Evolutionary conservation across 1,140 invertebrate species (phyloP).

Genomic region (Leptopilina boulardi): DNA sequence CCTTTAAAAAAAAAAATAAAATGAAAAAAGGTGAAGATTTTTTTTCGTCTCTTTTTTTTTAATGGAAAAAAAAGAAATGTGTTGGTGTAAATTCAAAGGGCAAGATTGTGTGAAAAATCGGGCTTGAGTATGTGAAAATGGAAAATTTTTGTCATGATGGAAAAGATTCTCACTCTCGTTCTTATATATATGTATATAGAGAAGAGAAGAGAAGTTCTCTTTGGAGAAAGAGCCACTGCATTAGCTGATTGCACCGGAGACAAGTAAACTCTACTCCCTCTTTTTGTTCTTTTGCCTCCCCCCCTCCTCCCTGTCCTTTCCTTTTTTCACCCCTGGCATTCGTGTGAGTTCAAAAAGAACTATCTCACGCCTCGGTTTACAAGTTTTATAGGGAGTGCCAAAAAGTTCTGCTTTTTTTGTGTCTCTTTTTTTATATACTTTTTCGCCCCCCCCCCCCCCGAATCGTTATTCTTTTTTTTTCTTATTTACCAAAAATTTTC

Average conservation of each 20-base stretch:
- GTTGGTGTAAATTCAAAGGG: too few relatives aligned
- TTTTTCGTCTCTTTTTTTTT: too few relatives aligned
- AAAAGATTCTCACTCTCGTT: background rate
- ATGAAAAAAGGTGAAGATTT: too few relatives aligned
- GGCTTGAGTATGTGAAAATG: background rate
- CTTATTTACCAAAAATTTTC: too few relatives aligned
- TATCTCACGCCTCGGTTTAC: slow-evolving; percentile 49
- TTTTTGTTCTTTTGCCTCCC: background rate
- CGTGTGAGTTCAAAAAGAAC: slow-evolving; percentile 47
- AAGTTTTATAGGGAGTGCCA: slow-evolving; percentile 51
- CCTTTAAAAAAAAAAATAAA: too few relatives aligned
- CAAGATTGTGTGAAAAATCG: background rate
- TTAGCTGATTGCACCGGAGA: slow-evolving; percentile 54
- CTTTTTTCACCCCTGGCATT: slow-evolving; percentile 51
- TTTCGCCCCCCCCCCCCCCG: slow-evolving; percentile 44
- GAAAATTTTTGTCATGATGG: background rate
- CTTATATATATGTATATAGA: too few relatives aligned
- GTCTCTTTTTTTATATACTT: slow-evolving; percentile 44
- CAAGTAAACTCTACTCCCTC: slow-evolving; percentile 44
- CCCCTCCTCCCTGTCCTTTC: slow-evolving; percentile 24
- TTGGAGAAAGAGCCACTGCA: slow-evolving; percentile 47
- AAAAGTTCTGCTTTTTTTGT: slow-evolving; percentile 40
- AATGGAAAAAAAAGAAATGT: too few relatives aligned
- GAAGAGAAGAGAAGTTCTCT: background rate
- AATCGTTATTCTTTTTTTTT: too few relatives aligned